Conservation (phyloP, 2,797 vertebrate genomes). For the Psittacula echo region DNA sequence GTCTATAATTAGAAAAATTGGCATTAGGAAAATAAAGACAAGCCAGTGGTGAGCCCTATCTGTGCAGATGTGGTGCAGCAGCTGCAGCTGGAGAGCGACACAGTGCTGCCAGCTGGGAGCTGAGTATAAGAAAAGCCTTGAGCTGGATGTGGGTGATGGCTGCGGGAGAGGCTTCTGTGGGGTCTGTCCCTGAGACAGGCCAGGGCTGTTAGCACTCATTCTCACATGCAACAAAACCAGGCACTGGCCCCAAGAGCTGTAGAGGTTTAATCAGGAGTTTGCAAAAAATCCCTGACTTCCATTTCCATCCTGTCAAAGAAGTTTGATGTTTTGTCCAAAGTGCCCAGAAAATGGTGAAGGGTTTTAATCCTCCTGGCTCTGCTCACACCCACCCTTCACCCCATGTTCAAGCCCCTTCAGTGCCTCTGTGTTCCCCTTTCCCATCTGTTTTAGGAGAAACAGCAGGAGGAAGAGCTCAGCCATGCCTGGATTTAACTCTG, state of each 20-base stretch:
- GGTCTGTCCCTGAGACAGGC: neutral
- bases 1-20: constrained; percentile 3
- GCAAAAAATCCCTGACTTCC: neutral
- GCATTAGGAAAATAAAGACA: neutral
- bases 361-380: neutral
- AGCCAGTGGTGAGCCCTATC: neutral
- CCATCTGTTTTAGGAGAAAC: neutral
- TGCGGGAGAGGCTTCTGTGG: neutral
- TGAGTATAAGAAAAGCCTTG: neutral
- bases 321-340: neutral
- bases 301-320: neutral
- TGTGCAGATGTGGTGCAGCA: neutral
- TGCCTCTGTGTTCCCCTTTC: neutral
- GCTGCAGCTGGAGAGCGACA: neutral
- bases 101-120: neutral
- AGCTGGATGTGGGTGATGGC: neutral
- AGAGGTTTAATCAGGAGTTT: neutral
- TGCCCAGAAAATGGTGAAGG: neutral
- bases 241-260: neutral
- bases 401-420: neutral
- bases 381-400: neutral
- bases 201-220: neutral
- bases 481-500: neutral
- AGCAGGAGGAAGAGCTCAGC: neutral
- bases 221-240: fast-evolving